Evolutionary conservation across 2,113 vertebrate species (phyloP), one percentile per base, ranked within the genome.

Genomic region (Progne subis): DNA sequence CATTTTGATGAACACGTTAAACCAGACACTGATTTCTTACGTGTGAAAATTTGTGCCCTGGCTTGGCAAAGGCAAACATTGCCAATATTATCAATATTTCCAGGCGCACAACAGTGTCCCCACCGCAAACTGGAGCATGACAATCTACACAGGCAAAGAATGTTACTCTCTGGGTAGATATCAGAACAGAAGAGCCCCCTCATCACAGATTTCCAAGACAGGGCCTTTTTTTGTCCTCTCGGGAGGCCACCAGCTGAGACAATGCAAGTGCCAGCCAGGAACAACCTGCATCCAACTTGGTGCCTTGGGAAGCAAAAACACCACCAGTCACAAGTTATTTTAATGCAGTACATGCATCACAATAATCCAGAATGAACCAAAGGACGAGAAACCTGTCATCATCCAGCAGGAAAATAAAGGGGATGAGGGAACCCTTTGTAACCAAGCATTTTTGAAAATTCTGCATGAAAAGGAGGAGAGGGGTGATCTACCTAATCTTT

Each of bases 261-360:
- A 59, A 14, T 0, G 0, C 17, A 43, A 81, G 19, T 0, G 0
- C 29, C 3, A 4, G 18, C 56, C 56, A 69, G 24, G 49, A 90
- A 34, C 31, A 77, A 76, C 25, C 43, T 61, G 18, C 28, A 56
- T 50, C 46, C 5, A 2, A 47, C 28, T 5, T n/a, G 0, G 1
- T 49, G 69, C 29, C 74, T 64, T 8, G 0, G 26, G 59, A 81
- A 84, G 69, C 19, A 78, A 82, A 86, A 57, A 34, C 3, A 0
- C n/a, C 69, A 78, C 26, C 57, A 47, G 28, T 10, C 78, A 79
- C 21, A 28, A 69, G 46, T 34, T 44, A 29, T 44, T 77, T 78
- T 56, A 84, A 60, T 25, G 49, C 21, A 86, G 31, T 28, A 46
- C 20, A 12, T 17, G 28, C 18, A 75, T 23, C 47, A 64, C 25